Base-by-base conservation (phyloP, 1,140 invertebrate genomes). In the Nephila pilipes region DNA sequence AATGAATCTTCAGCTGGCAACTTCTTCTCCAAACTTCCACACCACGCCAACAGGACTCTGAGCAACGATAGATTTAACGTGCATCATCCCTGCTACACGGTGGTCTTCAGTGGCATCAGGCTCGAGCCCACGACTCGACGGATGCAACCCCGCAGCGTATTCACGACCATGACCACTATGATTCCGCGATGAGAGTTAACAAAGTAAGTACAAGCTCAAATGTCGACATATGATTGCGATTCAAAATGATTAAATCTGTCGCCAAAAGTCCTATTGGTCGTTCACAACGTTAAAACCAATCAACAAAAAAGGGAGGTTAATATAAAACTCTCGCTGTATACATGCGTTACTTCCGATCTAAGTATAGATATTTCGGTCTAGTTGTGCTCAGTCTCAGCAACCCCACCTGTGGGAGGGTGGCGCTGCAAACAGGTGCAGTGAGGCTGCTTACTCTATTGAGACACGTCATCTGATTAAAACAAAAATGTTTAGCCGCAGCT, bases 401-500 rank as follows among this genome's bases (percentile, higher is more conserved):
- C 58, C 57, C 12, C 58, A 60, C 58, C 58, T 60, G 58, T 60
- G 58, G 58, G 58, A 18, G 16, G 22, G 22, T n/a, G 58, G 4
- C 58, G 58, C 16, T 20, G 22, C 58, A 16, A 22, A 60, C 58
- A 60, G 58, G 58, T 60, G 58, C 22, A 18, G 46, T 6, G 46
- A 10, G 12, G 46, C 46, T 46, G 46, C 46, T 46, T 10, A 46
- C 12, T 46, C 46, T 46, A 46, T 46, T 10, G 46, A 10, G 46
- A 46, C 46, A 46, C 46, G 46, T 46, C 46, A 46, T 18, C 18
- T 60, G 58, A 60, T 60, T 60, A 22, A 46, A 60, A 60, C 22
- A 75, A 75, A 75, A 81, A 81, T 32, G 32, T 38, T 20, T 58
- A 12, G 6, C 54, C n/a, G 29, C 83, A 85, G 83, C 22, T 85